These are phyloP conservation scores for Burhinus bistriatus DNA, from an alignment of 2,113 vertebrate genomes.

Conservation along the genomic window DNA sequence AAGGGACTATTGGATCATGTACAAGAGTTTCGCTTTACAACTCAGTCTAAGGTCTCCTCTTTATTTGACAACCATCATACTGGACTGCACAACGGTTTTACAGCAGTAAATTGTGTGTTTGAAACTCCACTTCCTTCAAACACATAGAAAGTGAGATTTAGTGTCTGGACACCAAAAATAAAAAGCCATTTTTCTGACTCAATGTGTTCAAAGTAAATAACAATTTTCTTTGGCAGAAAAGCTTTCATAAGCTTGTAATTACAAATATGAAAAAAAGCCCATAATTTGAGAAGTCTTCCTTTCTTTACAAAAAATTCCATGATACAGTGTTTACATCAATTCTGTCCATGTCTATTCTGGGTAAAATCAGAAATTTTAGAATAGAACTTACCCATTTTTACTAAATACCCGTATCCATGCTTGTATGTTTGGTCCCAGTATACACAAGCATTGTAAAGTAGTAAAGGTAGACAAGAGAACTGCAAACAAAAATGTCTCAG, in stretches of 20 bases:
- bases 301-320: background rate
- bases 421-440: conserved; percentile 91
- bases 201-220: background rate
- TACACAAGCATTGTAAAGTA: conserved; percentile 89
- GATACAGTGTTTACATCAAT: background rate
- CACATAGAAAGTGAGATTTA: background rate
- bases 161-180: background rate
- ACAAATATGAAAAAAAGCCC: background rate
- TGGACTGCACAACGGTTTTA: background rate
- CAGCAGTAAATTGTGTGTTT: background rate
- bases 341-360: background rate
- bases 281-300: background rate
- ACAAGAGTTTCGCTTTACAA: background rate
- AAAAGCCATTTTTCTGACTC: background rate
- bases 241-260: background rate
- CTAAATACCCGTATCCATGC: conserved; percentile 95
- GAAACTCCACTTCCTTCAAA: background rate
- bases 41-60: background rate
- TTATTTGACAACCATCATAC: background rate
- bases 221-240: background rate
- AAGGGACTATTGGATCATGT: background rate
- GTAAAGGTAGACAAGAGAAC: conserved; percentile 90
- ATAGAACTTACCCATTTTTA: conserved; percentile 86
- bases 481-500: conserved; percentile 92
- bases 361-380: background rate